Evolutionary conservation across 2,888 invertebrate genomes (phyloP).

Genomic region (Coleophora flavipennella): DNA sequence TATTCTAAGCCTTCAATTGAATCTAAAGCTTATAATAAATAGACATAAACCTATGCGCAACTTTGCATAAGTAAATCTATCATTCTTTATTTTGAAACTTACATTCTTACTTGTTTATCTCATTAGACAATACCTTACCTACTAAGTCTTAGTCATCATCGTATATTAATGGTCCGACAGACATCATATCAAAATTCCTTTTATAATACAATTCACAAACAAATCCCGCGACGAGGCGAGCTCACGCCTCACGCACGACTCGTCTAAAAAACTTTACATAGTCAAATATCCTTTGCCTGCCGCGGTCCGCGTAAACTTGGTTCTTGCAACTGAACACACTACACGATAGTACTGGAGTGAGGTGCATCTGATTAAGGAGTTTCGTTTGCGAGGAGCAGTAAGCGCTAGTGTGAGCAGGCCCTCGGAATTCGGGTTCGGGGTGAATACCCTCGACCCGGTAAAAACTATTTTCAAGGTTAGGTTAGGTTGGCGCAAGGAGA

Average conservation of each 20-base stretch:
- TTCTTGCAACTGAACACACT: constrained; percentile 34
- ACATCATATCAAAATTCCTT: constrained; percentile 43
- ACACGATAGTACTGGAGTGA: constrained; percentile 26
- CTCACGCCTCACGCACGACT: constrained; percentile 56
- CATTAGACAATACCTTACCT: too few species aligned
- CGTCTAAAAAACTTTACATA: constrained; percentile 54
- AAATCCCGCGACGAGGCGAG: constrained; percentile 43
- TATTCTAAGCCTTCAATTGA: too few species aligned
- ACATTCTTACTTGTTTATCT: too few species aligned
- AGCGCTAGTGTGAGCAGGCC: constrained; percentile 51
- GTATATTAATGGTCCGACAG: background rate
- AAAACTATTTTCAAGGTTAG: constrained; percentile 74
- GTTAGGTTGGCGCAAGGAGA: constrained; percentile 47
- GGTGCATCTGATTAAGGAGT: constrained; percentile 40
- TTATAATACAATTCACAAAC: constrained; percentile 41
- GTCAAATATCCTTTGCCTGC: constrained; percentile 65
- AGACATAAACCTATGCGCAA: too few species aligned
- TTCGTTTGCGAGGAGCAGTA: constrained; percentile 29
- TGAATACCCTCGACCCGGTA: constrained; percentile 71
- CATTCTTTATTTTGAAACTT: too few species aligned
- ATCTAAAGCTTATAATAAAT: too few species aligned
- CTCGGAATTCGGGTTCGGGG: constrained; percentile 69
- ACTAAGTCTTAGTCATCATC: too few species aligned
- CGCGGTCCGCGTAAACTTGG: constrained; percentile 51
- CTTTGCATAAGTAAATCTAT: too few species aligned